phyloP scores from a whole-genome alignment of 2,888 invertebrate species.

The Amphipoea oculea region DNA sequence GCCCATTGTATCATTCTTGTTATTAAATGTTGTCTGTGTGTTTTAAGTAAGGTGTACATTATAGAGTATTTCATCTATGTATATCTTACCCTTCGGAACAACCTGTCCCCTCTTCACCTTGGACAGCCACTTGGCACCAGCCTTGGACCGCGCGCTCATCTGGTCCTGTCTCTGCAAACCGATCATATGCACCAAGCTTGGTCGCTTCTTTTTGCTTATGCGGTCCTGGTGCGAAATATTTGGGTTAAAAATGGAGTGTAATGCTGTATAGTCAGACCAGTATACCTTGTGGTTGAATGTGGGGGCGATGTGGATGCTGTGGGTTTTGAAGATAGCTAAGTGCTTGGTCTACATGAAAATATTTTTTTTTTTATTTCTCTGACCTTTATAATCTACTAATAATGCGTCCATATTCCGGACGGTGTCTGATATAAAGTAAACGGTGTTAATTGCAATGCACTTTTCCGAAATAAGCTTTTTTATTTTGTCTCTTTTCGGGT shows the following conservation, averaged over 20 bases:
- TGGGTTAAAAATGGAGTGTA: conserved; percentile 59
- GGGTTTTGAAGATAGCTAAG: conserved; percentile 15
- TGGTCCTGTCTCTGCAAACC: conserved; percentile 92
- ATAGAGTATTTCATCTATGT: background rate
- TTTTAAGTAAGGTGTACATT: background rate
- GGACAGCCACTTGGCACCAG: conserved; percentile 96
- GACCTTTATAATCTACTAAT: background rate
- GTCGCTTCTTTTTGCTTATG: conserved; percentile 93
- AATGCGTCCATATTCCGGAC: conserved; percentile 7
- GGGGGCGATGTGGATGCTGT: conserved; percentile 33
- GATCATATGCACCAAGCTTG: conserved; percentile 96
- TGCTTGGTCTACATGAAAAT: conserved; percentile 19
- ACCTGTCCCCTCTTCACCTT: conserved; percentile 96
- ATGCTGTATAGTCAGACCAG: conserved; percentile 56
- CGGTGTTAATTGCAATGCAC: conserved; percentile 8
- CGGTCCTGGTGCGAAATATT: conserved; percentile 87
- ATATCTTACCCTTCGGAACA: conserved; percentile 91
- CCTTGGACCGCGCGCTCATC: conserved; percentile 95
- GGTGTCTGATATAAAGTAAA: conserved; percentile 2
- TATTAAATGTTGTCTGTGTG: background rate
- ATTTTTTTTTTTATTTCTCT: background rate
- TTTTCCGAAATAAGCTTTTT: conserved; percentile 10
- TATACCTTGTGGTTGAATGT: conserved; percentile 52
- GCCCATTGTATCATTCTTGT: background rate
- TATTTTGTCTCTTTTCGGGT: background rate